Percentiles rank a stretch among this genome's conserved stretches.
Evolutionary conservation across 2,113 vertebrate species (phyloP).

Genomic region (Brachirus orientalis): DNA sequence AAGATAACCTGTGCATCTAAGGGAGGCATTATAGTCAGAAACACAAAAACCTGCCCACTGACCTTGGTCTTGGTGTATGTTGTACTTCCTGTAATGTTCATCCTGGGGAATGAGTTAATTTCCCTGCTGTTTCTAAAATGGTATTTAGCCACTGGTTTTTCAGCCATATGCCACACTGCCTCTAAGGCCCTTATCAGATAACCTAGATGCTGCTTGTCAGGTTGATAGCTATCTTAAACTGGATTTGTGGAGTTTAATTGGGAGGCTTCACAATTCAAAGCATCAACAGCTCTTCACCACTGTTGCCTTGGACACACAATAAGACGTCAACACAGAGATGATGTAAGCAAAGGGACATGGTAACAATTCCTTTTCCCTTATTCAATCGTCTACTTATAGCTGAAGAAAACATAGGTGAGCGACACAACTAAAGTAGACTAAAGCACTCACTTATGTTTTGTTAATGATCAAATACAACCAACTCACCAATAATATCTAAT

Average conservation of each 20-base stretch:
- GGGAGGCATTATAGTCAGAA: no score
- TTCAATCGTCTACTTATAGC: constrained; percentile 22
- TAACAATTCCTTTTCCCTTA: constrained; percentile 59
- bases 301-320: constrained; percentile 69
- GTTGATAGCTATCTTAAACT: constrained; percentile 33
- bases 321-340: constrained; percentile 62
- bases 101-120: neutral
- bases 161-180: constrained; percentile 12
- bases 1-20: neutral
- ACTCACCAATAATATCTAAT: no score
- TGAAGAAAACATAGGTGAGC: constrained; percentile 31
- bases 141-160: constrained; percentile 10
- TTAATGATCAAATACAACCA: neutral
- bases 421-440: neutral
- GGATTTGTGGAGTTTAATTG: constrained; percentile 20
- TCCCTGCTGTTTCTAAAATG: neutral
- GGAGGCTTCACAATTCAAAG: constrained; percentile 24
- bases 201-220: constrained; percentile 20
- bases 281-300: constrained; percentile 34
- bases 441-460: neutral
- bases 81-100: neutral
- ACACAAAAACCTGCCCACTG: neutral
- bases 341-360: constrained; percentile 23
- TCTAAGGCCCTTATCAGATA: constrained; percentile 49
- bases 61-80: neutral